Evolutionary conservation across 2,888 invertebrate species (phyloP), one percentile per base, ranked within the genome.

Genomic region (Nemurella pictetii): DNA sequence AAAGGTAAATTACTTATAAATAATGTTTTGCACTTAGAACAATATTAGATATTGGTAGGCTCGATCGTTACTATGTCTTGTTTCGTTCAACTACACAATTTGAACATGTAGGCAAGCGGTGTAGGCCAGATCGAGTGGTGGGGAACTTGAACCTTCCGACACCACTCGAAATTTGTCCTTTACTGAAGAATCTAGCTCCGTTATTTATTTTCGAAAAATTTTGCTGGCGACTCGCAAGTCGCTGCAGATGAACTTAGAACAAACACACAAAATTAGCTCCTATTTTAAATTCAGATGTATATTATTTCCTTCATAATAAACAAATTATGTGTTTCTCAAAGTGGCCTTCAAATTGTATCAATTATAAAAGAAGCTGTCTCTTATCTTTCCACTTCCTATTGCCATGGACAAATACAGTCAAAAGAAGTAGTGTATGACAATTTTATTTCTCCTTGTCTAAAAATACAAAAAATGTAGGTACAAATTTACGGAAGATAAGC

Each of bases 271-370:
- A 25, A 28, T 78, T 28, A 55, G 78, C 30, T 78, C 30, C 20
- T 78, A 30, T 78, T 78, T 78, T 78, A 30, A 28, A 30, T 28
- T 78, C 29, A 78, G n/a, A 35, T 74, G 83, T 72, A 84, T 36
- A 73, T 83, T 74, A 74, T 35, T 75, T 32, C 28, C 85, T 84
- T 36, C 77, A 29, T 30, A 83, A 80, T 83, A 83, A 83, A 83
- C n/a, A 83, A 73, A 80, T 75, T 75, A 29, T 75, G 75, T 83
- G 84, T 83, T 78, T 78, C 78, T 30, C 78, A 78, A 29, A 78
- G n/a, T 20, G 7, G 20, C 27, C 20, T 26, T 26, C 78, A 55
- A 35, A 35, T n/a, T n/a, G n/a, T n/a, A n/a, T n/a, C n/a, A n/a
- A n/a, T n/a, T n/a, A n/a, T n/a, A n/a, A n/a, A n/a, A n/a, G n/a